Evolutionary conservation across 2,888 invertebrate species (phyloP).

Genomic region (Drosophila kokeensis): DNA sequence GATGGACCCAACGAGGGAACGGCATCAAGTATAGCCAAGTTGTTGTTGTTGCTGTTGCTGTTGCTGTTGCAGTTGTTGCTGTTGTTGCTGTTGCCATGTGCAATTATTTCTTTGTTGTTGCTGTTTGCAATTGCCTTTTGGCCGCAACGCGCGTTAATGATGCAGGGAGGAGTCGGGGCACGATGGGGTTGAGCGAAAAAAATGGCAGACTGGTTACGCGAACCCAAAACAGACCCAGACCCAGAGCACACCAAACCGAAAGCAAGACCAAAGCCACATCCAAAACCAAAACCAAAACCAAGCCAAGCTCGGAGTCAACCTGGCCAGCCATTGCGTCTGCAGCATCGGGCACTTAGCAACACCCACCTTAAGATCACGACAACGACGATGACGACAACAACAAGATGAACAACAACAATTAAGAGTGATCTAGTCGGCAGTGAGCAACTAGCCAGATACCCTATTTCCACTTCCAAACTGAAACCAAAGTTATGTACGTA

Average conservation of each 20-base stretch:
- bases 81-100: conserved; percentile 46
- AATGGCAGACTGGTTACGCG: conserved; percentile 76
- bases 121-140: conserved; percentile 56
- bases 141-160: conserved; percentile 73
- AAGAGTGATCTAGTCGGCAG: not conserved
- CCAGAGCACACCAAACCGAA: not conserved
- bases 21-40: conserved; percentile 34
- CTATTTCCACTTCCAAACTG: not conserved
- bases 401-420: conserved; percentile 7
- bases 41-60: conserved; percentile 21
- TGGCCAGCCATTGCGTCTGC: conserved; percentile 77
- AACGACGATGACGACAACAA: conserved; percentile 36
- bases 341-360: conserved; percentile 73
- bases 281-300: not conserved
- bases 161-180: conserved; percentile 59
- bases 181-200: conserved; percentile 16
- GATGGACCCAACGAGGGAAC: conserved; percentile 18
- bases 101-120: conserved; percentile 59
- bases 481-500: not conserved
- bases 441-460: conserved; percentile 6
- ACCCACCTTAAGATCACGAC: conserved; percentile 76
- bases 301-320: not conserved
- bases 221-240: not conserved
- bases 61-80: conserved; percentile 18
- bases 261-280: conserved; percentile 4